Evolutionary conservation across 23 tunicate genomes (phyloP).

Genomic region (Clavelina lepadiformis): DNA sequence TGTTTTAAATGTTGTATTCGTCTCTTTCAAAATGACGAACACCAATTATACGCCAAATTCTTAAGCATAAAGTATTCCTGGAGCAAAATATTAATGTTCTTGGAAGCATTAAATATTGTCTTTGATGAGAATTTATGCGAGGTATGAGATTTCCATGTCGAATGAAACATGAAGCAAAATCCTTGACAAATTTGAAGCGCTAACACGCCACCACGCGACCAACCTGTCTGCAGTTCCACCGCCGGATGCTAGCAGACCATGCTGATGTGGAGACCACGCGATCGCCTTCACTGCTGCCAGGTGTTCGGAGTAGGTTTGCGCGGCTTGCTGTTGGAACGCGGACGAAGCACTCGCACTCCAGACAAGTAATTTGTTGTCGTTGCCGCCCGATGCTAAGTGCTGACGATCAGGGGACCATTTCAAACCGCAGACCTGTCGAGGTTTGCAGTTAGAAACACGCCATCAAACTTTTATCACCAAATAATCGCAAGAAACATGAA

Average conservation of each 20-base stretch:
- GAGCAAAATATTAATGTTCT: too few relatives aligned
- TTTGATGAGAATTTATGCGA: too few relatives aligned
- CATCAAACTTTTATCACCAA: background rate
- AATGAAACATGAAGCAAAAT: too few relatives aligned
- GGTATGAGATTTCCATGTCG: too few relatives aligned
- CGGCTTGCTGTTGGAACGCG: conserved; percentile 30
- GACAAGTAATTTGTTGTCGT: conserved; percentile 90
- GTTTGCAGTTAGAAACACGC: too few relatives aligned
- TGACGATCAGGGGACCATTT: conserved; percentile 91
- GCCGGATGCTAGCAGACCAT: conserved; percentile 91
- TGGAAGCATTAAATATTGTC: too few relatives aligned
- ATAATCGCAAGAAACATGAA: background rate
- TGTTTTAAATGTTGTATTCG: too few relatives aligned
- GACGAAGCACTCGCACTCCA: conserved; percentile 73
- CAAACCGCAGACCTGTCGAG: conserved; percentile 94
- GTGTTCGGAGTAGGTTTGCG: conserved; percentile 76
- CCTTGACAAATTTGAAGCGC: too few relatives aligned
- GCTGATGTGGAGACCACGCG: conserved; percentile 99
- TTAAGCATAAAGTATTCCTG: too few relatives aligned
- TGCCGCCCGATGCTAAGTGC: conserved; percentile 90
- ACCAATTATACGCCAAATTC: too few relatives aligned
- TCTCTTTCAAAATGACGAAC: too few relatives aligned
- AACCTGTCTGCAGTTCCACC: conserved; percentile 96
- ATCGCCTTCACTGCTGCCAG: conserved; percentile 93
- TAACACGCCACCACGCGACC: too few relatives aligned